phyloP scores from a whole-genome alignment of 2,113 vertebrate species.

The Oreochromis tanganicae region DNA sequence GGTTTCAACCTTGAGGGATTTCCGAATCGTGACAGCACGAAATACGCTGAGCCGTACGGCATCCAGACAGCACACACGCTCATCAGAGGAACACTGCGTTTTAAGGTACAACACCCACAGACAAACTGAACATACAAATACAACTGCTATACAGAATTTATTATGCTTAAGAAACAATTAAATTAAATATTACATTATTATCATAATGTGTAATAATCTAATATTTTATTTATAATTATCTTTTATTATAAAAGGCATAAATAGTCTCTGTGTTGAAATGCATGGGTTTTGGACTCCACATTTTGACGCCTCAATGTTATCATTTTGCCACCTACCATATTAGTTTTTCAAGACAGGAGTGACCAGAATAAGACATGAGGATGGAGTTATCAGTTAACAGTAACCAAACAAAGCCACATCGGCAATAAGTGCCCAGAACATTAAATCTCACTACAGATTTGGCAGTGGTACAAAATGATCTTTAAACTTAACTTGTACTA shows the following conservation, averaged over 20 bases:
- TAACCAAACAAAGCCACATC: background rate
- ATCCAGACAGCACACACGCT: constrained; percentile 88
- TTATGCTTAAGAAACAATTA: background rate
- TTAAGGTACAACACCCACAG: constrained; percentile 70
- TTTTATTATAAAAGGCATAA: background rate
- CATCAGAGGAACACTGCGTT: constrained; percentile 90
- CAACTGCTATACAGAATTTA: background rate
- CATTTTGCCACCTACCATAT: background rate
- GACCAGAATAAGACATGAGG: background rate
- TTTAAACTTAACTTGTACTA: background rate
- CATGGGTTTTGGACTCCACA: background rate
- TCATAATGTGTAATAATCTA: background rate
- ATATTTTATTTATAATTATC: background rate
- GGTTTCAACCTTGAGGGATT: constrained; percentile 93
- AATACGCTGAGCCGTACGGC: constrained; percentile 82
- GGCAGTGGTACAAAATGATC: background rate
- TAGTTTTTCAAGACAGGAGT: background rate
- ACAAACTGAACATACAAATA: background rate
- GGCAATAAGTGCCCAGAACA: background rate
- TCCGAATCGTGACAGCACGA: constrained; percentile 93
- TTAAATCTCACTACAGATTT: background rate
- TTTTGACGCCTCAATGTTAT: background rate
- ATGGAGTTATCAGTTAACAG: background rate
- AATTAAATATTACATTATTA: background rate
- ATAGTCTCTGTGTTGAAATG: background rate